Evolutionary conservation across 2,797 vertebrate species (phyloP).

Genomic region (Falco concolor): DNA sequence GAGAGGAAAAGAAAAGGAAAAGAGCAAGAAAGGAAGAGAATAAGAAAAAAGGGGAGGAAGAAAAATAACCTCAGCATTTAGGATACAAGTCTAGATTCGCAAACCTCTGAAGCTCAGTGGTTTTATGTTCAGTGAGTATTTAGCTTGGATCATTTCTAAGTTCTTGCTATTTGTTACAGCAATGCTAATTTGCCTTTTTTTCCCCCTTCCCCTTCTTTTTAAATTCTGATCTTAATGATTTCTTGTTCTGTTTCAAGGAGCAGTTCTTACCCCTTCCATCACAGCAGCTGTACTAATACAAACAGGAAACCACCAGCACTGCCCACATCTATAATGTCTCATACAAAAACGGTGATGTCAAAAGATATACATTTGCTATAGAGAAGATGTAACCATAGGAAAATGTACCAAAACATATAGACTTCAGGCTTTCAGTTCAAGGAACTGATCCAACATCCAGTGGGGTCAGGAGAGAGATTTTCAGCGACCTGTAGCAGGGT

Average conservation of each 20-base stretch:
- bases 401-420: background rate
- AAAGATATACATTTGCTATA: background rate
- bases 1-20: conserved; percentile 7
- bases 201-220: accelerated
- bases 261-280: background rate
- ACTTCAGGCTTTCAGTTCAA: background rate
- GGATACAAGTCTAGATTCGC: background rate
- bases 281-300: background rate
- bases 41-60: background rate
- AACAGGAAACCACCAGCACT: background rate
- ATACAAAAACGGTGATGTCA: background rate
- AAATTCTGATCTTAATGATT: background rate
- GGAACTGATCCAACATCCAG: background rate
- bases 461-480: background rate
- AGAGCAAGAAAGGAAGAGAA: background rate
- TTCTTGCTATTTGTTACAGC: background rate
- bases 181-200: background rate
- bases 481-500: background rate
- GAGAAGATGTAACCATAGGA: background rate
- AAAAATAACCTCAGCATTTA: background rate
- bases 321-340: background rate
- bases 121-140: background rate
- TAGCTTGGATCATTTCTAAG: background rate
- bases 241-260: background rate
- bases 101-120: background rate